Percentiles rank a stretch among this genome's conserved stretches.
Evolutionary conservation across 2,797 vertebrate species (phyloP).

Genomic region (Bovichtus diacanthus): DNA sequence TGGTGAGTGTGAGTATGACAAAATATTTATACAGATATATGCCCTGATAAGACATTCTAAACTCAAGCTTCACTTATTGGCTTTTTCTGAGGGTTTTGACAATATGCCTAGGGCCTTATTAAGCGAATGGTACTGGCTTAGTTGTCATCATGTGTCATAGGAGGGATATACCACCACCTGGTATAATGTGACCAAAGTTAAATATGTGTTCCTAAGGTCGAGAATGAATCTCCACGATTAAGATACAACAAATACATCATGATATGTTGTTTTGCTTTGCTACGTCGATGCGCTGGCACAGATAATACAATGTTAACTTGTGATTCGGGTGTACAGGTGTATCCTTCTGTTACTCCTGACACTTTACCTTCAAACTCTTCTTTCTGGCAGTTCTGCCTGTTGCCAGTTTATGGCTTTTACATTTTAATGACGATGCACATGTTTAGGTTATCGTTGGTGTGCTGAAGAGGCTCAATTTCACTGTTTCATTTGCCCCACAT

Average conservation of each 20-base stretch:
- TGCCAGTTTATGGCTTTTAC: not conserved
- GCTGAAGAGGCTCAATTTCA: not conserved
- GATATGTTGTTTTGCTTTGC: not conserved
- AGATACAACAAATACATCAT: not conserved
- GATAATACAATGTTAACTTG: not conserved
- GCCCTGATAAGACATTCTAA: not conserved
- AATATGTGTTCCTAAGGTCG: not conserved
- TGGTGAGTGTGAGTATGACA: conserved; percentile 29
- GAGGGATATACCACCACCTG: not conserved
- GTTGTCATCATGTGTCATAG: not conserved
- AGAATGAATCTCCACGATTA: not conserved
- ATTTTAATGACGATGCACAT: not conserved
- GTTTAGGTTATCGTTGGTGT: not conserved
- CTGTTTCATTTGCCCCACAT: not conserved
- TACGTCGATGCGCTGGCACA: not conserved
- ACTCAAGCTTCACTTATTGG: not conserved
- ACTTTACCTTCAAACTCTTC: not conserved
- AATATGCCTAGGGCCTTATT: not conserved
- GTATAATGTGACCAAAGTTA: not conserved
- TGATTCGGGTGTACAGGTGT: not conserved
- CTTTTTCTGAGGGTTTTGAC: not conserved
- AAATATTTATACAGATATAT: not conserved
- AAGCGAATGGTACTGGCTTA: not conserved
- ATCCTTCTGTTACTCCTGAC: not conserved
- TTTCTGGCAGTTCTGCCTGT: not conserved